These are phyloP conservation scores for Thalpophila matura DNA, from an alignment of 2,888 invertebrate genomes.

Conservation along the genomic window DNA sequence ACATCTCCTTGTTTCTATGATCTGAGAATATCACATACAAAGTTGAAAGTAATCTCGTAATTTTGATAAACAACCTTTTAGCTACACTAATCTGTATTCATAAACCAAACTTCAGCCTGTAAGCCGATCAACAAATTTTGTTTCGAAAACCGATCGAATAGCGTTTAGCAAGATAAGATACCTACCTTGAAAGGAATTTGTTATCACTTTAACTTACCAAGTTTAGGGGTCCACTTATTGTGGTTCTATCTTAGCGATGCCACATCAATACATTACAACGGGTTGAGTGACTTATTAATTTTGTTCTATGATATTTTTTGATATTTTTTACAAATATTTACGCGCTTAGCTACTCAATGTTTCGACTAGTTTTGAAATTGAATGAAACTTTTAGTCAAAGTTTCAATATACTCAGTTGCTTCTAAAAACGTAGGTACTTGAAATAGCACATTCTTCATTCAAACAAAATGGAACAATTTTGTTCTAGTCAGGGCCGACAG, in stretches of 20 bases:
- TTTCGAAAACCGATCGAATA: constrained; percentile 52
- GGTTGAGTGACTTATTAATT: constrained; percentile 27
- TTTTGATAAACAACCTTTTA: constrained; percentile 10
- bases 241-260: constrained; percentile 55
- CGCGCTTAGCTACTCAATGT: too few species aligned
- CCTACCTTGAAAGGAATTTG: constrained; percentile 62
- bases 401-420: too few species aligned
- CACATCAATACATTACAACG: constrained; percentile 36
- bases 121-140: constrained; percentile 57
- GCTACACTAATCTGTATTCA: constrained; percentile 28
- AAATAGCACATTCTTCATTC: too few species aligned
- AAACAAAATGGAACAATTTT: too few species aligned
- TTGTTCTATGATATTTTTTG: neutral
- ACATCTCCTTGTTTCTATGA: too few species aligned
- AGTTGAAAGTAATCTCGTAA: constrained; percentile 7
- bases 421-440: too few species aligned
- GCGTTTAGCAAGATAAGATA: constrained; percentile 58
- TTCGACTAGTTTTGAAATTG: too few species aligned
- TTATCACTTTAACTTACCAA: constrained; percentile 63
- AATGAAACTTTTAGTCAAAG: too few species aligned
- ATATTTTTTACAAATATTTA: too few species aligned
- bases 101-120: constrained; percentile 32
- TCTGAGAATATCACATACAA: too few species aligned
- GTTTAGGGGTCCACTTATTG: constrained; percentile 63
- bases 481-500: too few species aligned